A percentile compares a stretch with the other conserved stretches of the same genome.
These are phyloP conservation scores for Drosophila ustulata DNA, from an alignment of 2,888 invertebrate species.

Conservation along the genomic window DNA sequence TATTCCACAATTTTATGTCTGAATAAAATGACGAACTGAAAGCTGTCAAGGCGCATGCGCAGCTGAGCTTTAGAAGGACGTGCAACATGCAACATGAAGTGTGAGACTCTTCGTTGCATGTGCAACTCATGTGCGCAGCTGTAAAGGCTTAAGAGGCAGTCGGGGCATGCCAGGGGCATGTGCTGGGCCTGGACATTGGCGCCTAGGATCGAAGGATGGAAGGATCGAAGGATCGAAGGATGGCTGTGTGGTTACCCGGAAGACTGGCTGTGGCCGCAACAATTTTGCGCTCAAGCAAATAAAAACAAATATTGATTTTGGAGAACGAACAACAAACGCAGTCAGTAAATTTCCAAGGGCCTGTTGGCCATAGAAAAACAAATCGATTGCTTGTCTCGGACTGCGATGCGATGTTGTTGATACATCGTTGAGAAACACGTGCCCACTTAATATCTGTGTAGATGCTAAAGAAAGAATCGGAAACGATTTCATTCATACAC, in stretches of 20 bases:
- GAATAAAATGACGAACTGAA: no score
- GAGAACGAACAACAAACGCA: slow-evolving; percentile 59
- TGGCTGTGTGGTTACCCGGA: slow-evolving; percentile 43
- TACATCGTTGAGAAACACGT: slow-evolving; percentile 58
- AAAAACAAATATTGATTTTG: slow-evolving; percentile 68
- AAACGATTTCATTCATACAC: slow-evolving; percentile 40
- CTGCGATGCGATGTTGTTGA: slow-evolving; percentile 15
- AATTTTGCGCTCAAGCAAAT: slow-evolving; percentile 66
- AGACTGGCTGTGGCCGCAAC: slow-evolving; percentile 36
- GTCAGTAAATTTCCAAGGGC: slow-evolving; percentile 50
- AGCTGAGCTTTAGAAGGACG: no score
- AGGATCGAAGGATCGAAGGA: neutral
- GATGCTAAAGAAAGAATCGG: slow-evolving; percentile 12
- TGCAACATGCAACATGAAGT: neutral
- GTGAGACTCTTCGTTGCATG: neutral
- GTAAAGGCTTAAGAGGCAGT: slow-evolving; percentile 61
- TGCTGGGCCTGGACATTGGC: slow-evolving; percentile 43
- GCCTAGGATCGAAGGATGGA: slow-evolving; percentile 41
- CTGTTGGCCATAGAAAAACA: slow-evolving; percentile 67
- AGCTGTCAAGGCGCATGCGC: no score
- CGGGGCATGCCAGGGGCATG: slow-evolving; percentile 11
- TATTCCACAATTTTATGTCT: no score
- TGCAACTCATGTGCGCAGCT: slow-evolving; percentile 49
- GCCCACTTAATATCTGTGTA: slow-evolving; percentile 69
- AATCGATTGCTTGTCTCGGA: slow-evolving; percentile 55